Conservation (phyloP, 2,888 invertebrate species). For the Sphinx pinastri region DNA sequence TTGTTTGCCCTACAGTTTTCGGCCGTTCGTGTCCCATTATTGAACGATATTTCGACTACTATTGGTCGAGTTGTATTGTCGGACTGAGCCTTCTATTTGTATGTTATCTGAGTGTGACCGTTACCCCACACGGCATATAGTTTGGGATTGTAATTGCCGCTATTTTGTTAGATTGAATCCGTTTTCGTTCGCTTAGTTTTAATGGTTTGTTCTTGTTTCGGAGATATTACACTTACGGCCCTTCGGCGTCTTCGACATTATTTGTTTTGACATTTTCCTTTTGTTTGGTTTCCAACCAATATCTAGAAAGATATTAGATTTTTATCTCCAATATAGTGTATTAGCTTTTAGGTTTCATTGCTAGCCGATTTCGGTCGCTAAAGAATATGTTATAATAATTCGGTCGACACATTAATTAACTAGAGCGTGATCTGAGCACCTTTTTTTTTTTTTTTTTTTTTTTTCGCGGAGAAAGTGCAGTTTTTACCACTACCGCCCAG, state of each 20-base stretch:
- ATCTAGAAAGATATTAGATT: slow-evolving; percentile 23
- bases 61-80: slow-evolving; percentile 60
- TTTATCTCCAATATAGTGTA: slow-evolving; percentile 18
- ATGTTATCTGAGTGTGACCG: slow-evolving; percentile 67
- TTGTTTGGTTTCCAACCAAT: slow-evolving; percentile 30
- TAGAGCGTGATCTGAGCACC: slow-evolving; percentile 53
- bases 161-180: slow-evolving; percentile 73
- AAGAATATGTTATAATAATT: slow-evolving; percentile 23
- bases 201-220: slow-evolving; percentile 60
- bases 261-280: slow-evolving; percentile 25
- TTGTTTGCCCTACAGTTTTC: slow-evolving; percentile 73
- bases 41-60: slow-evolving; percentile 77
- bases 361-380: neutral
- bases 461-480: too few species aligned
- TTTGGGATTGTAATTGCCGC: slow-evolving; percentile 76
- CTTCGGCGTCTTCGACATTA: slow-evolving; percentile 25
- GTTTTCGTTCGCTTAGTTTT: slow-evolving; percentile 62
- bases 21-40: slow-evolving; percentile 68
- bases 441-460: too few species aligned
- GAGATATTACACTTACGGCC: slow-evolving; percentile 41
- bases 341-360: slow-evolving; percentile 10
- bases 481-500: too few species aligned
- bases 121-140: slow-evolving; percentile 66
- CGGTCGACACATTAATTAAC: slow-evolving; percentile 42
- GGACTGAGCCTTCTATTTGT: slow-evolving; percentile 66